A percentile compares a stretch with the other conserved stretches of the same genome.
Conservation (phyloP, 2,888 invertebrate species). For the Metopia argyrocephala region DNA sequence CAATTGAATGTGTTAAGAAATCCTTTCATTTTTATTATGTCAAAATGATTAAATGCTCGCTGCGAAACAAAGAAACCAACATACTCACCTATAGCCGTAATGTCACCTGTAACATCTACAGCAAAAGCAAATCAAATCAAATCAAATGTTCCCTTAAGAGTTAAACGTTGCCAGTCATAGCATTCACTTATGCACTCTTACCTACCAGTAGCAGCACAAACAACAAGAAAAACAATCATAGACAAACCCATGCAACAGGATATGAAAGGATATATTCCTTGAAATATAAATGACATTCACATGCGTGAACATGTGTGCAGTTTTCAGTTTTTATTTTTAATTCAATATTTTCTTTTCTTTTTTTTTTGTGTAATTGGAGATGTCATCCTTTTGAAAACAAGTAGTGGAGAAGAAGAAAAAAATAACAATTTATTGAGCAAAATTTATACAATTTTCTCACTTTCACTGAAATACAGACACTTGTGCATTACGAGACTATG, state of each 20-base stretch:
- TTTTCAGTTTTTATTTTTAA: too few relatives aligned
- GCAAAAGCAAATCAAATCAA: not conserved
- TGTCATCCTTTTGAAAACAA: constrained; percentile 18
- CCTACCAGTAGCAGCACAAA: not conserved
- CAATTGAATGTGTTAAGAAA: not conserved
- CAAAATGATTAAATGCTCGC: too few relatives aligned
- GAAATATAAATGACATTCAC: not conserved
- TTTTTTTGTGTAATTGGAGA: constrained; percentile 49
- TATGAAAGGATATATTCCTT: constrained; percentile 53
- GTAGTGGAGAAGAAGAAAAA: constrained; percentile 26
- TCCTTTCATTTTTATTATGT: not conserved
- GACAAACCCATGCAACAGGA: constrained; percentile 60
- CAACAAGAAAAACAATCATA: not conserved
- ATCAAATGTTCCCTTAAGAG: too few relatives aligned
- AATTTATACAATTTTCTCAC: constrained; percentile 71
- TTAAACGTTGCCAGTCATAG: too few relatives aligned
- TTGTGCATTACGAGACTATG: constrained; percentile 40
- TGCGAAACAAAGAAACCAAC: not conserved
- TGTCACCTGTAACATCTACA: constrained; percentile 46
- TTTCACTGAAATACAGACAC: constrained; percentile 70
- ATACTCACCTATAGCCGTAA: constrained; percentile 33
- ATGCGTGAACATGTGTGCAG: not conserved
- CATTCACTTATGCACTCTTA: too few relatives aligned
- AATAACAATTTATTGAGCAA: constrained; percentile 55
- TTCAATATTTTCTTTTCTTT: not conserved